A percentile compares a stretch with the other conserved stretches of the same genome.
These are phyloP conservation scores for Erebia palarica DNA, from an alignment of 2,888 invertebrate species.

Conservation along the genomic window DNA sequence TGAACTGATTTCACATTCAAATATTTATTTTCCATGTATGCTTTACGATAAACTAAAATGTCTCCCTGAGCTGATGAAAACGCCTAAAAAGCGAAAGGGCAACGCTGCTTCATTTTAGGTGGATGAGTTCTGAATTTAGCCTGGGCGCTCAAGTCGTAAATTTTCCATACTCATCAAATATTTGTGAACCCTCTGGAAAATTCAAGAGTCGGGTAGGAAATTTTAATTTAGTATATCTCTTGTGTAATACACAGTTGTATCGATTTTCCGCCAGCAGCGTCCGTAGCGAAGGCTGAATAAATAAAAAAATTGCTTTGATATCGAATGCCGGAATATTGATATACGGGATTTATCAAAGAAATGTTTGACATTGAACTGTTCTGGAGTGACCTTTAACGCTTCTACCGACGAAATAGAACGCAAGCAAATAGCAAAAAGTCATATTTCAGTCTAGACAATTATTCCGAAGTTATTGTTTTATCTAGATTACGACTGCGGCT, in stretches of 20 bases:
- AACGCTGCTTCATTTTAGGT: background rate
- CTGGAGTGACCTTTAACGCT: background rate
- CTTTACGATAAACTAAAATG: no score
- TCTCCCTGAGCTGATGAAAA: no score
- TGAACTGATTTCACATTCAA: no score
- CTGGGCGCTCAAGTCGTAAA: background rate
- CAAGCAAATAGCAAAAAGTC: background rate
- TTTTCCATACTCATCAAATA: background rate
- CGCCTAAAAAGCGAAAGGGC: background rate
- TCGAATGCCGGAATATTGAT: slow-evolving; percentile 7
- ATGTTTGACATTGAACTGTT: slow-evolving; percentile 6
- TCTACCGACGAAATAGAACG: background rate
- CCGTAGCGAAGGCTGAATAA: background rate
- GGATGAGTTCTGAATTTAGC: background rate
- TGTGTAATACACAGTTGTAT: background rate
- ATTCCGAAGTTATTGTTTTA: background rate
- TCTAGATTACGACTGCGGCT: background rate
- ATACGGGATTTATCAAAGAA: slow-evolving; percentile 3
- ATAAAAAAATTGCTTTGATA: slow-evolving; percentile 1
- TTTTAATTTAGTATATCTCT: background rate
- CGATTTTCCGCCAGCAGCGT: background rate
- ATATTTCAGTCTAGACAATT: background rate
- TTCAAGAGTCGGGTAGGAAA: background rate
- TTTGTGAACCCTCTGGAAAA: background rate
- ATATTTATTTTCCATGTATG: no score